Conservation (phyloP, 2,888 invertebrate genomes). For the Drosophila acutilabella region DNA sequence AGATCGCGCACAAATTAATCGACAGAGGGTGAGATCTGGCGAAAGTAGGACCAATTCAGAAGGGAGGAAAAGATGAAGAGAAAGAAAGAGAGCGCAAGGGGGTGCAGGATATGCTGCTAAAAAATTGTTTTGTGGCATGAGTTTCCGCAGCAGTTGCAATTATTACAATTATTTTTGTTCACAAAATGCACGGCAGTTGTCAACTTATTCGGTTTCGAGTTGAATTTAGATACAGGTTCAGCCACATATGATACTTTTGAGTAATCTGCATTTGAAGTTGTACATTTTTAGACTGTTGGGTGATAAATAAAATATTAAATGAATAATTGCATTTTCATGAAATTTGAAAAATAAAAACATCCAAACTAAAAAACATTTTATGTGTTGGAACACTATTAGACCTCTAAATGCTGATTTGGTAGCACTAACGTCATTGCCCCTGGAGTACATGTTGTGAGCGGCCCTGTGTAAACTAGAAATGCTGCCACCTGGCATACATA, state of each 20-base stretch:
- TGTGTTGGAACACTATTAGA: too few species aligned
- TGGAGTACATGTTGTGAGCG: too few species aligned
- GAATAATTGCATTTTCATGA: too few species aligned
- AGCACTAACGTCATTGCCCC: too few species aligned
- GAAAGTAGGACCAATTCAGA: constrained; percentile 1
- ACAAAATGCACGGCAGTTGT: neutral
- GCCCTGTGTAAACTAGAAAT: too few species aligned
- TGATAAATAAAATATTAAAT: too few species aligned
- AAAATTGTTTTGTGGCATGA: constrained; percentile 75
- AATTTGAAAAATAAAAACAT: too few species aligned
- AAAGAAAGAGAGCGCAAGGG: constrained; percentile 14
- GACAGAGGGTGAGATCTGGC: constrained; percentile 1
- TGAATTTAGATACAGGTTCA: constrained; percentile 6
- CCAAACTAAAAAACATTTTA: too few species aligned
- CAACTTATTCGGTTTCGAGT: neutral
- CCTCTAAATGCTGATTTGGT: too few species aligned
- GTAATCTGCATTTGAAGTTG: too few species aligned
- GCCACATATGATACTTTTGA: neutral
- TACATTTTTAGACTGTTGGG: too few species aligned
- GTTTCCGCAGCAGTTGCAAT: constrained; percentile 37
- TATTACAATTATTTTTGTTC: neutral
- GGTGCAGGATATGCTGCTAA: constrained; percentile 32
- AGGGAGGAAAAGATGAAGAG: neutral
- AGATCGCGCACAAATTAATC: constrained; percentile 17
- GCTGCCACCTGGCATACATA: too few species aligned